Evolutionary conservation across 2,797 vertebrate species (phyloP), one percentile per base, ranked within the genome.

Genomic region (Anableps anableps): DNA sequence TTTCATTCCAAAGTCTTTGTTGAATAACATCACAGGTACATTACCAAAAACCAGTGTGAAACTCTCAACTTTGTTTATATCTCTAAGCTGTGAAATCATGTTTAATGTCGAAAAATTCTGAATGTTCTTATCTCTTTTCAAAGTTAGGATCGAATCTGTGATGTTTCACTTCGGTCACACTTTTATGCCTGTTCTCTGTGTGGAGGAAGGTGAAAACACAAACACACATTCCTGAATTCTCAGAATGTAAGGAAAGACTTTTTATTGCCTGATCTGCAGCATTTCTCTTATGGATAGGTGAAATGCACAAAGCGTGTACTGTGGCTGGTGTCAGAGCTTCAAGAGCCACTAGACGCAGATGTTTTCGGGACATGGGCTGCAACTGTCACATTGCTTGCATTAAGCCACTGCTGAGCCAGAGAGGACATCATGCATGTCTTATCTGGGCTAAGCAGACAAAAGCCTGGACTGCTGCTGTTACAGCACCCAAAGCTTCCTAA

Each of bases 21-120:
- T n/a, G 81, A 76, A 48, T 1, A 19, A 29, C 55, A 75, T 76
- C 82, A 19, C 83, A 55, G 82, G 64, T 72, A 72, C 74, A 74
- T 84, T 74, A 75, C 21, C 77, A n/a, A 78, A 76, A 34, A 85
- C 31, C 53, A 50, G 73, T 79, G 80, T 80, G 76, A 90, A 82
- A 83, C 53, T 50, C 50, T 81, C 66, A 34, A 0, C 47, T 38
- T 82, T 79, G n/a, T 81, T 16, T 70, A 4, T 17, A 17, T 60
- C 2, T 74, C 71, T 36, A 72, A 88, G 76, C 58, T 85, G 81
- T 78, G 72, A 87, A 80, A 50, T 64, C 4, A 26, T 23, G 21
- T 77, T 74, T 23, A 34, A 77, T 34, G 8, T 76, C 73, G 17
- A 41, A 68, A 70, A 64, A 68, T 50, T 29, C 41, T 26, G 64